Evolutionary conservation across 2,113 vertebrate genomes (phyloP).

Genomic region (Nyctereutes procyonoides): DNA sequence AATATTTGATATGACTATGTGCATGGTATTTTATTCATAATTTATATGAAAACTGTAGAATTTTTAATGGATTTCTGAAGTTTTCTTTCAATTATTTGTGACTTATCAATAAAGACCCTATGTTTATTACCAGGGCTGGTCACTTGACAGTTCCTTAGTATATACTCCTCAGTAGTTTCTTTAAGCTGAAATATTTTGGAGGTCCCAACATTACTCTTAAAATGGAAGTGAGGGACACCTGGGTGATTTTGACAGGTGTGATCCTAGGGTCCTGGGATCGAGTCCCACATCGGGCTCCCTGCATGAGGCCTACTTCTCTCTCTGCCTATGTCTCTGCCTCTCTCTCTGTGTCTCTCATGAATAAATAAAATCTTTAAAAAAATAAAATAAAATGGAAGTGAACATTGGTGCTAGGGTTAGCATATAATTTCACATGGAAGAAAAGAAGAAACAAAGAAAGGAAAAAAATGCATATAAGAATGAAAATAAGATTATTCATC

Average conservation of each 20-base stretch:
- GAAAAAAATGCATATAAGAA: neutral
- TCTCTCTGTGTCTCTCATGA: too few relatives aligned
- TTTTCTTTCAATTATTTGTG: neutral
- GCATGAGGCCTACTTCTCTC: too few relatives aligned
- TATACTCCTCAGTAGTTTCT: neutral
- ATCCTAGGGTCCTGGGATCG: too few relatives aligned
- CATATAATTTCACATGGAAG: neutral
- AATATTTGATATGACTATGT: neutral
- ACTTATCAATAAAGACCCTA: neutral
- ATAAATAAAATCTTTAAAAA: too few relatives aligned
- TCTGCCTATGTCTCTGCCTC: too few relatives aligned
- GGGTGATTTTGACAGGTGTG: too few relatives aligned
- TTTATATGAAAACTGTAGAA: neutral
- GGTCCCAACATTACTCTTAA: neutral
- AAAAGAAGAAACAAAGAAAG: neutral
- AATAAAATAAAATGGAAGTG: too few relatives aligned
- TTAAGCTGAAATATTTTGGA: neutral
- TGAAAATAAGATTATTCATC: neutral
- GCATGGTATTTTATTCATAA: neutral
- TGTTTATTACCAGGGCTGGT: neutral
- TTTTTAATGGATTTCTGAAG: neutral
- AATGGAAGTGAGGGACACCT: neutral
- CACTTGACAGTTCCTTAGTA: neutral
- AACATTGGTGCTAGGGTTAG: neutral
- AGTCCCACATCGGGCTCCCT: too few relatives aligned